A percentile compares a stretch with the other conserved stretches of the same genome.
Evolutionary conservation across 1,140 invertebrate genomes (phyloP).

Genomic region (Zaprionus tsacasi): DNA sequence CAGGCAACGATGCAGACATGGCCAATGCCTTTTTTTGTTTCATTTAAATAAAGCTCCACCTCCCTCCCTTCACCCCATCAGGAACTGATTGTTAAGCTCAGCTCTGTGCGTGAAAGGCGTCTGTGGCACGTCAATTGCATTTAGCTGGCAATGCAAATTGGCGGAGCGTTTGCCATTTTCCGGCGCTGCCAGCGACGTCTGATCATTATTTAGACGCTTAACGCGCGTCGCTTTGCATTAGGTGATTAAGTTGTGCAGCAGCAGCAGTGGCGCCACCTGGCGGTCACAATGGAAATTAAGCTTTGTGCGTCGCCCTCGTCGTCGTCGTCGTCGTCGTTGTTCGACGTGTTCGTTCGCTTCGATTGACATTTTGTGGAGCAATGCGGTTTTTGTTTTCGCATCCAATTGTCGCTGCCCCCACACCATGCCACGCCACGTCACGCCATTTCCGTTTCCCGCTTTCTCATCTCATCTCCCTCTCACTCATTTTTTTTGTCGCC

Average conservation of each 20-base stretch:
- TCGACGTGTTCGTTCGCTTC: not conserved
- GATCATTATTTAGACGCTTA: slow-evolving; percentile 75
- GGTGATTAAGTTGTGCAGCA: slow-evolving; percentile 61
- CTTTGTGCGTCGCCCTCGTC: slow-evolving; percentile 17
- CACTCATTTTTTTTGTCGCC: slow-evolving; percentile 12
- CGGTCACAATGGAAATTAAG: slow-evolving; percentile 51
- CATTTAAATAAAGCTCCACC: slow-evolving; percentile 39
- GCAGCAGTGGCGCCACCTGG: slow-evolving; percentile 49
- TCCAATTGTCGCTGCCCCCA: slow-evolving; percentile 31
- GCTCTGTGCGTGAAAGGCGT: slow-evolving; percentile 15
- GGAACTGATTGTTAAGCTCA: slow-evolving; percentile 51
- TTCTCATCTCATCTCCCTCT: not conserved
- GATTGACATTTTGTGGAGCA: slow-evolving; percentile 43
- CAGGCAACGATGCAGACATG: slow-evolving; percentile 55
- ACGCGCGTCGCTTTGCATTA: slow-evolving; percentile 71
- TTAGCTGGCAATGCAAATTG: slow-evolving; percentile 69
- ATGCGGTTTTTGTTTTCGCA: slow-evolving; percentile 49
- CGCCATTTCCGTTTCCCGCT: slow-evolving; percentile 24
- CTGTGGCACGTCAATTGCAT: slow-evolving; percentile 69
- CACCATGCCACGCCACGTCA: not conserved
- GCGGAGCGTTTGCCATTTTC: slow-evolving; percentile 44
- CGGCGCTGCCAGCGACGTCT: slow-evolving; percentile 26
- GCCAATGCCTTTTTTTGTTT: slow-evolving; percentile 58
- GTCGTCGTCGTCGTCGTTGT: not conserved
- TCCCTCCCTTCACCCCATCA: not conserved